Base-by-base conservation (phyloP, 2,888 invertebrate species). In the Chironomus tentans region DNA sequence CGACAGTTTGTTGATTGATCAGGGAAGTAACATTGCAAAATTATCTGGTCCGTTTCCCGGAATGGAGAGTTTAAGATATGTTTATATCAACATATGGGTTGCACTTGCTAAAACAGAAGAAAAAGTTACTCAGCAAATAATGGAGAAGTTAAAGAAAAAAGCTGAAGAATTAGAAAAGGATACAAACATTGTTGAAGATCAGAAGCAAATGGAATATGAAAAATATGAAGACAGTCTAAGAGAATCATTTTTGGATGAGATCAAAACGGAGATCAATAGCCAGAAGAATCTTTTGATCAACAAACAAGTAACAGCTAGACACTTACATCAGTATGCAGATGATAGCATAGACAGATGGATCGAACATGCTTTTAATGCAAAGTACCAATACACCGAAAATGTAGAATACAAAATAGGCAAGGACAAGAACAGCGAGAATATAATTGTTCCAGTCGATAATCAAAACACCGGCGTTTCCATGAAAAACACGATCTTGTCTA, bases 1-100 rank as follows among this genome's bases (percentile, higher is more conserved):
- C 0, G 84, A 84, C 77, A 82, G 81, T 77, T 82, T 84, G 83
- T 77, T 84, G 61, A 79, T 84, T 4, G 84, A 84, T 78, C 82
- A 82, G 68, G 82, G 82, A 4, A 81, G 80, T 65, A 81, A 83
- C 77, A 81, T 82, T 38, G 79, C 83, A 3, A 82, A 82, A 73
- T 78, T 84, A 48, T 82, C 82, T 0, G 80, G 82, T 48, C 79
- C 80, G 10, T 78, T 83, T 24, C 80, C 82, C 7, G 82, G 81
- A 3, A 77, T 84, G 76, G 81, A 83, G 56, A 79, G 80, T 47
- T 79, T 84, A 7, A 81, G 82, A 77, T 78, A 80, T 2, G 77
- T 83, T 13, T 81, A 81, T 48, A 77, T 81, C n/a, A 79, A 76
- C 71, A 81, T 83, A 76, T 82, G 82, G 81, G 78, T 78, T 22